Percentiles rank a stretch among this genome's conserved stretches.
Evolutionary conservation across 2,113 vertebrate species (phyloP).

Genomic region (Panthera leo): DNA sequence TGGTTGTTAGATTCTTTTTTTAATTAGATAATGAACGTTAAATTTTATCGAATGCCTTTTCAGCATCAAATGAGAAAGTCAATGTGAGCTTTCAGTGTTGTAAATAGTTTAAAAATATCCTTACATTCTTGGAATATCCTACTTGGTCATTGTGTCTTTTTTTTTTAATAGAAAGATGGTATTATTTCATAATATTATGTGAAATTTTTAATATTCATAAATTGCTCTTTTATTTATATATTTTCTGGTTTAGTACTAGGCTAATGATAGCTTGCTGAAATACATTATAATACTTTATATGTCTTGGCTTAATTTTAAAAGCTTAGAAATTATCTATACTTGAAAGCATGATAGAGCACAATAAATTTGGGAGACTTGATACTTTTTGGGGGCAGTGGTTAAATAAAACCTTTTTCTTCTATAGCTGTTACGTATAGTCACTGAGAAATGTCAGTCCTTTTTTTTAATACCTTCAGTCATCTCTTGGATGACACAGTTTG

Average conservation of each 20-base stretch:
- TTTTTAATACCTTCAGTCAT: background rate
- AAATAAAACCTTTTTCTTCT: background rate
- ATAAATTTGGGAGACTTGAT: background rate
- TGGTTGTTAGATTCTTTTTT: background rate
- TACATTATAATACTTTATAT: background rate
- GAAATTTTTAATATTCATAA: background rate
- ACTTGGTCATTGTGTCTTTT: background rate
- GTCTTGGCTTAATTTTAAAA: background rate
- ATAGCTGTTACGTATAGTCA: background rate
- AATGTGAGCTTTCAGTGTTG: background rate
- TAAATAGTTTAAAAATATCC: background rate
- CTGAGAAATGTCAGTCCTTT: background rate
- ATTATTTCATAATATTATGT: conserved; percentile 5
- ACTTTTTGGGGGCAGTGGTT: background rate
- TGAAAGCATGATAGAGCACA: background rate
- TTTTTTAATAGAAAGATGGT: background rate
- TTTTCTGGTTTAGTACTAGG: background rate
- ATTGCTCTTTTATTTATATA: background rate
- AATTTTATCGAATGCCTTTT: conserved; percentile 28
- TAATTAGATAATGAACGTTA: background rate
- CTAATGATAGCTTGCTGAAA: background rate
- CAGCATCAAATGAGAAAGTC: background rate
- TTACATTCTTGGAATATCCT: conserved; percentile 12
- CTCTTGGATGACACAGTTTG: background rate
- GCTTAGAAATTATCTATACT: background rate